Percentiles rank a stretch among this genome's conserved stretches.
Evolutionary conservation across 2,113 vertebrate species (phyloP).

Genomic region (Hippocampus zosterae): DNA sequence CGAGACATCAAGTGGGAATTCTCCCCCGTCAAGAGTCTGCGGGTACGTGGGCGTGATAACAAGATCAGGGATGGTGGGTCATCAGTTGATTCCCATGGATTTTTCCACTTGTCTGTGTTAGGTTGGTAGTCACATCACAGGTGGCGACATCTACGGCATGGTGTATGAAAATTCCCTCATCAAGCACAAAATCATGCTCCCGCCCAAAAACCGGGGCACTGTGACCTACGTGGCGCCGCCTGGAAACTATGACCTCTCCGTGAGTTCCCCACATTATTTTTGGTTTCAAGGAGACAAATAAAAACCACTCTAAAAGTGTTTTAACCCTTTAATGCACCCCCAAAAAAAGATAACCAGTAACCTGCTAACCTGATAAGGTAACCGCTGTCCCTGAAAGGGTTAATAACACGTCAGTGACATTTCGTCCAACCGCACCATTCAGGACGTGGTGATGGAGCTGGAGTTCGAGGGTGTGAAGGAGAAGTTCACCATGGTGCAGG

Average conservation of each 20-base stretch:
- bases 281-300: too few species aligned
- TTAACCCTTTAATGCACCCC: too few species aligned
- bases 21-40: constrained; percentile 79
- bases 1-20: constrained; percentile 94
- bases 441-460: constrained; percentile 95
- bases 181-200: constrained; percentile 94
- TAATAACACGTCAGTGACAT: not conserved
- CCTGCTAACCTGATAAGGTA: too few species aligned
- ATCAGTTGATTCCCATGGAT: not conserved
- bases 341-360: too few species aligned
- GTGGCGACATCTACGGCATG: constrained; percentile 90
- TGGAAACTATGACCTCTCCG: constrained; percentile 89
- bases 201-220: constrained; percentile 88
- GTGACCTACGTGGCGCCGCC: constrained; percentile 90
- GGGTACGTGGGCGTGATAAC: constrained; percentile 67
- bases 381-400: not conserved
- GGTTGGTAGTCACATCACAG: constrained; percentile 94
- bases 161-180: constrained; percentile 95
- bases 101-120: constrained; percentile 37
- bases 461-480: constrained; percentile 95
- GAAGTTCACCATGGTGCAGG: constrained; percentile 93
- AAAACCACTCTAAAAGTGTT: too few species aligned
- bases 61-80: too few species aligned
- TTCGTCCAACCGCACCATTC: not conserved
- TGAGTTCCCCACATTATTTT: constrained; percentile 63